Evolutionary conservation across 2,113 vertebrate species (phyloP).

Genomic region (Alligator mississippiensis): DNA sequence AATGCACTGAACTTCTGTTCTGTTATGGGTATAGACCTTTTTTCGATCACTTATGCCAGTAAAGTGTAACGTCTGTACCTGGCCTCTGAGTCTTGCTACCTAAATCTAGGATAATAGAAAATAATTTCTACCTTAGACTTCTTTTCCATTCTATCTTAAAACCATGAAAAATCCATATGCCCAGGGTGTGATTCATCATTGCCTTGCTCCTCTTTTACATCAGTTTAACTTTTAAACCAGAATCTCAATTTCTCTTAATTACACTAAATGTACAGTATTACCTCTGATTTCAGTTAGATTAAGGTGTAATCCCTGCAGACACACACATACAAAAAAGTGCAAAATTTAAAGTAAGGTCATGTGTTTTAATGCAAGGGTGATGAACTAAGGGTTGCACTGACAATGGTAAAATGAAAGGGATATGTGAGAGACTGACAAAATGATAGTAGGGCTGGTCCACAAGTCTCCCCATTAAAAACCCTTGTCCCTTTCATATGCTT

Average conservation of each 20-base stretch:
- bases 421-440: not conserved
- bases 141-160: not conserved
- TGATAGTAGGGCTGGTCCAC: not conserved
- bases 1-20: too few relatives aligned
- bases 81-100: not conserved
- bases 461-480: not conserved
- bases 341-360: not conserved
- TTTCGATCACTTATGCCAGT: too few relatives aligned
- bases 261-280: not conserved
- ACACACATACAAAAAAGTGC: not conserved
- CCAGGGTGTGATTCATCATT: not conserved
- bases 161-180: not conserved
- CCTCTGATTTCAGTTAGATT: not conserved
- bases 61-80: too few relatives aligned
- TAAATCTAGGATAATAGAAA: not conserved
- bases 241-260: not conserved
- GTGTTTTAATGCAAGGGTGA: not conserved
- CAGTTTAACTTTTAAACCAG: not conserved
- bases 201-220: not conserved
- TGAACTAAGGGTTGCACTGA: not conserved
- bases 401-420: not conserved
- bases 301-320: not conserved
- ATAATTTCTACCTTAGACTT: not conserved
- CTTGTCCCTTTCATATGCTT: not conserved
- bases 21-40: too few relatives aligned